Conservation (phyloP, 1,140 invertebrate genomes). For the Helicoverpa zea region DNA sequence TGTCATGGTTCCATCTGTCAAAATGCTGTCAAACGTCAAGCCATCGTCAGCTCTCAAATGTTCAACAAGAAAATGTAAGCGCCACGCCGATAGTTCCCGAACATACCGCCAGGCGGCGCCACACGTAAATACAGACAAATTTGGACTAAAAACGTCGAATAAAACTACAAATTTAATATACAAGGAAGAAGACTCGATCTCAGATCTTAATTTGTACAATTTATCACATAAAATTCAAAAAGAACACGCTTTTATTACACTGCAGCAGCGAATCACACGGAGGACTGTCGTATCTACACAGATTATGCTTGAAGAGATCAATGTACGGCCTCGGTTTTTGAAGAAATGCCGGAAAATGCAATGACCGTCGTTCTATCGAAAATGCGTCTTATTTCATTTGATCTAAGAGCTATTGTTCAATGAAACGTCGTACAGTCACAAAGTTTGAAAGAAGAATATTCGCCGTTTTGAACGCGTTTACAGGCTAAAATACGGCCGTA, state of each 20-base stretch:
- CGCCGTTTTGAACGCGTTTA: slow-evolving; percentile 5
- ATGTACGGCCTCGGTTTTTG: slow-evolving; percentile 2
- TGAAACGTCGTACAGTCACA: not conserved
- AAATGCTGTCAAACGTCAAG: slow-evolving; percentile 52
- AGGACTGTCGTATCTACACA: slow-evolving; percentile 43
- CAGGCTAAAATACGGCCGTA: slow-evolving; percentile 17
- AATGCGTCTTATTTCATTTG: not conserved
- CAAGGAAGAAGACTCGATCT: slow-evolving; percentile 73
- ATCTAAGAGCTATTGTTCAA: slow-evolving; percentile 10
- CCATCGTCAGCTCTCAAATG: slow-evolving; percentile 25
- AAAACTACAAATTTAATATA: slow-evolving; percentile 69
- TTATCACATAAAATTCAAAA: slow-evolving; percentile 81
- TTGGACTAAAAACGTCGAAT: slow-evolving; percentile 73
- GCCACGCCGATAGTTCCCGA: slow-evolving; percentile 40
- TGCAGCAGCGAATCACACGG: slow-evolving; percentile 55
- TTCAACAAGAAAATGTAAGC: slow-evolving; percentile 63
- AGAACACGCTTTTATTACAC: slow-evolving; percentile 65
- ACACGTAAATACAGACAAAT: slow-evolving; percentile 54
- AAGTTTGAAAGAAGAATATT: slow-evolving; percentile 11
- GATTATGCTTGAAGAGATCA: slow-evolving; percentile 57
- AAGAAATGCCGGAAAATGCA: slow-evolving; percentile 38
- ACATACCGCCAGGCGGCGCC: slow-evolving; percentile 11
- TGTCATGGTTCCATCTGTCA: slow-evolving; percentile 63
- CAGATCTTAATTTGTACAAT: slow-evolving; percentile 81
- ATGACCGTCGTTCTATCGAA: not conserved